Conservation (phyloP, 2,797 vertebrate species). For the Ceryle rudis region DNA sequence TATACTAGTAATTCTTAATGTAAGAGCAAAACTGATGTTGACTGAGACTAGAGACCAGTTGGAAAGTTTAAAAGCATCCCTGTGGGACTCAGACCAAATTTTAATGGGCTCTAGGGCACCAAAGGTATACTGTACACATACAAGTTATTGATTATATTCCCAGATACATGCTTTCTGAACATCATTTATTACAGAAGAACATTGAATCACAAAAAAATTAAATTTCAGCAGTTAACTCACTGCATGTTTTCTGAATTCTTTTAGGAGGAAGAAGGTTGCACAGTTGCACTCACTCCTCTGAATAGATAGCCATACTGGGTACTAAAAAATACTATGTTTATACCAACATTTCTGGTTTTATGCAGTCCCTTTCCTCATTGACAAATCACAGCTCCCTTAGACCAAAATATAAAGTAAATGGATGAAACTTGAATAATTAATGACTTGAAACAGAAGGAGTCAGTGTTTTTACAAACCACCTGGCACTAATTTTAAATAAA, state of each 20-base stretch:
- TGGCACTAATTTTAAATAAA: conserved; percentile 63
- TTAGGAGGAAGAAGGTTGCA: neutral
- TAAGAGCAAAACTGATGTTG: neutral
- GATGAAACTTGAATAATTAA: conserved; percentile 71
- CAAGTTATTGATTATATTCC: neutral
- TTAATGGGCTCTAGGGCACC: neutral
- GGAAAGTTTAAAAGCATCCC: neutral
- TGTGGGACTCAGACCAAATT: neutral
- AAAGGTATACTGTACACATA: neutral
- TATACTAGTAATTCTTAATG: neutral
- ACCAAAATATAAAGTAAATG: conserved; percentile 60
- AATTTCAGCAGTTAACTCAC: neutral
- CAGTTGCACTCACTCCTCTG: neutral
- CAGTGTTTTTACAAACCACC: conserved; percentile 55
- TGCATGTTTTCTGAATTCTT: neutral
- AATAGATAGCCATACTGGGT: neutral
- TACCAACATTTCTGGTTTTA: neutral
- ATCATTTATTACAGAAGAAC: neutral
- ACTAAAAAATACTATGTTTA: neutral
- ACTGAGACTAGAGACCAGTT: neutral
- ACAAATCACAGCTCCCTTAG: conserved; percentile 43
- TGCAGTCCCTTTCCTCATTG: neutral
- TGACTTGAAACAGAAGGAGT: conserved; percentile 44
- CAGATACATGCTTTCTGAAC: neutral
- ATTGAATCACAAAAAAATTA: neutral